Conservation (phyloP, 2,888 invertebrate species). For the Agriopis marginaria region DNA sequence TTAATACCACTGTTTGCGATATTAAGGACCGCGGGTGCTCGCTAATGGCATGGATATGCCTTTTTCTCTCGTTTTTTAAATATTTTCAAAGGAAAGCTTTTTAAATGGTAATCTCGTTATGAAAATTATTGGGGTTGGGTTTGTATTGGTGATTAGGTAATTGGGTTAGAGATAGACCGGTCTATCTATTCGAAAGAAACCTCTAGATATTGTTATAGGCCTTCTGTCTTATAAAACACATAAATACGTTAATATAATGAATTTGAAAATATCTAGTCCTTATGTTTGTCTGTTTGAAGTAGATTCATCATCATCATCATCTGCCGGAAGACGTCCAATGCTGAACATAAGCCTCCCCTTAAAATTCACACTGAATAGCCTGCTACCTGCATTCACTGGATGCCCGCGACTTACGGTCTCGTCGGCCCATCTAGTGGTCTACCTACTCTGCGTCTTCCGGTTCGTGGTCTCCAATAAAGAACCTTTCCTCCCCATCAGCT, state of each 20-base stretch:
- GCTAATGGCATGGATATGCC: constrained; percentile 46
- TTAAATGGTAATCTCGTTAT: constrained; percentile 33
- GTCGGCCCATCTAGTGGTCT: too few species aligned
- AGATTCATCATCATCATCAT: too few species aligned
- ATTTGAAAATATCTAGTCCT: too few species aligned
- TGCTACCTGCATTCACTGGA: too few species aligned
- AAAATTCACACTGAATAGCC: too few species aligned
- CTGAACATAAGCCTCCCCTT: too few species aligned
- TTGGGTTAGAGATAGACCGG: not conserved
- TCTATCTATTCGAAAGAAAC: not conserved
- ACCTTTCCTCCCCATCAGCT: too few species aligned
- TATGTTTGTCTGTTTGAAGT: too few species aligned
- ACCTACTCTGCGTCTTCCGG: too few species aligned
- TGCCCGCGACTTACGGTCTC: too few species aligned
- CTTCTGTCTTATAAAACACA: not conserved
- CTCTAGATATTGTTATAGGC: not conserved
- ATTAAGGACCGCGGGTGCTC: constrained; percentile 47
- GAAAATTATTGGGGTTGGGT: constrained; percentile 29
- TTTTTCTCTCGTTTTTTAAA: constrained; percentile 34
- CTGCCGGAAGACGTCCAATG: too few species aligned
- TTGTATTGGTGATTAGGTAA: constrained; percentile 7
- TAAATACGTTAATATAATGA: not conserved
- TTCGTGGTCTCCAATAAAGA: too few species aligned
- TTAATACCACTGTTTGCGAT: constrained; percentile 49
- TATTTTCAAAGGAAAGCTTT: constrained; percentile 21